phyloP scores from a whole-genome alignment of 2,888 invertebrate genomes.

The Melipona beecheii region DNA sequence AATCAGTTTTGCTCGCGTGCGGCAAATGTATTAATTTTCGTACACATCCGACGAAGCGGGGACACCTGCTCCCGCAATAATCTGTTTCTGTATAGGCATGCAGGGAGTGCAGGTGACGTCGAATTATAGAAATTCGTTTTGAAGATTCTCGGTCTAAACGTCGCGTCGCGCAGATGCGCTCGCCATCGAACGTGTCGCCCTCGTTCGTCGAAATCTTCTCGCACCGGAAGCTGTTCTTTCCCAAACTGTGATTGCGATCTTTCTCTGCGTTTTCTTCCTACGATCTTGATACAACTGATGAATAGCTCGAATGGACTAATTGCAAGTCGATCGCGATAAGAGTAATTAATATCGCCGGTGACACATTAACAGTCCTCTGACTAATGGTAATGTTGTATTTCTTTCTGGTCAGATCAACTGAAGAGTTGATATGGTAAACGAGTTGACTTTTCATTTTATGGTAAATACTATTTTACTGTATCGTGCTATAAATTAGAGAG shows the following conservation, averaged over 20 bases:
- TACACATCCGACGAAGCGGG: constrained; percentile 33
- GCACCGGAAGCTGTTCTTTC: neutral
- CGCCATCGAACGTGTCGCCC: neutral
- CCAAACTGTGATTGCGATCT: neutral
- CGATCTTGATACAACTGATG: neutral
- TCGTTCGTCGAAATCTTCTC: neutral
- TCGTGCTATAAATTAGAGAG: too few relatives aligned
- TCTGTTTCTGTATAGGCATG: constrained; percentile 48
- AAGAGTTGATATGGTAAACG: neutral
- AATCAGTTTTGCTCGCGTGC: constrained; percentile 67
- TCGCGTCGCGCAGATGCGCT: constrained; percentile 17
- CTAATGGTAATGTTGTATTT: neutral
- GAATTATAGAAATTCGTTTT: constrained; percentile 65
- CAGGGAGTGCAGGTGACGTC: constrained; percentile 49
- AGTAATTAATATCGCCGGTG: neutral
- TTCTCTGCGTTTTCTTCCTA: neutral
- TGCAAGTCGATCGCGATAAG: neutral
- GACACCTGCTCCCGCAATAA: constrained; percentile 66
- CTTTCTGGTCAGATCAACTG: neutral
- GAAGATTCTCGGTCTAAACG: constrained; percentile 13
- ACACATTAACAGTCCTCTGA: neutral
- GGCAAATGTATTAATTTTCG: constrained; percentile 61
- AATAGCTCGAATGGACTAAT: neutral
- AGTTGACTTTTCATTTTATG: neutral
- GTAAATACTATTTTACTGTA: too few relatives aligned